Conservation (phyloP, 1,140 invertebrate species). For the Asobara japonica region DNA sequence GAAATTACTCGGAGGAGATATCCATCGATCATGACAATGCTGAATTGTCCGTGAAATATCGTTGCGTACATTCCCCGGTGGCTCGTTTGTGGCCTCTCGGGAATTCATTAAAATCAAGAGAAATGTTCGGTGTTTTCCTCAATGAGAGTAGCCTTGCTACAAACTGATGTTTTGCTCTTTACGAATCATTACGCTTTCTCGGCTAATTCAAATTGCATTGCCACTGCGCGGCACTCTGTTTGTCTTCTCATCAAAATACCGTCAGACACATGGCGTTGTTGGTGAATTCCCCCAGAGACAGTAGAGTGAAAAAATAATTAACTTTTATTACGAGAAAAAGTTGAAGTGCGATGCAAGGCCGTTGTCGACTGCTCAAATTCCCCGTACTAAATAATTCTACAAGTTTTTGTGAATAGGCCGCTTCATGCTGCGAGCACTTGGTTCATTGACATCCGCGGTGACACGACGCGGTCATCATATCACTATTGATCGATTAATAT, state of each 20-base stretch:
- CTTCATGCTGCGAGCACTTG: not conserved
- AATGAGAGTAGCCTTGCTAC: not conserved
- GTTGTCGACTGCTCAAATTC: slow-evolving; percentile 1
- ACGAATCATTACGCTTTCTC: slow-evolving; percentile 64
- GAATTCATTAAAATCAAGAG: slow-evolving; percentile 17
- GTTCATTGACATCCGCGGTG: not conserved
- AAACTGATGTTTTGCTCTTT: slow-evolving; percentile 50
- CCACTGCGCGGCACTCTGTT: slow-evolving; percentile 42
- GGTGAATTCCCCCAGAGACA: not conserved
- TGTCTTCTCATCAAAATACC: slow-evolving; percentile 65
- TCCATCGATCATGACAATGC: too few relatives aligned
- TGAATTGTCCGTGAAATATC: not conserved
- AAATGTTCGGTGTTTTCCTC: slow-evolving; percentile 26
- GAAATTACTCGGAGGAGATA: not conserved
- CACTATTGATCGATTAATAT: not conserved
- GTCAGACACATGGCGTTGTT: slow-evolving; percentile 46
- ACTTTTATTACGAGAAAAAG: slow-evolving; percentile 56
- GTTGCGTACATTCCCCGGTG: not conserved
- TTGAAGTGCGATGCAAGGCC: slow-evolving; percentile 28
- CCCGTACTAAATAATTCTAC: slow-evolving; percentile 19
- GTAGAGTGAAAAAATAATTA: slow-evolving; percentile 40
- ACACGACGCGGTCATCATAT: not conserved
- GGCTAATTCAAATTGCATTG: slow-evolving; percentile 66
- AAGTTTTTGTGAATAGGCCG: not conserved
- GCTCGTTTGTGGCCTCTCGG: not conserved